phyloP scores from a whole-genome alignment of 2,888 invertebrate genomes.

The Parapristionchus giblindavisi region DNA sequence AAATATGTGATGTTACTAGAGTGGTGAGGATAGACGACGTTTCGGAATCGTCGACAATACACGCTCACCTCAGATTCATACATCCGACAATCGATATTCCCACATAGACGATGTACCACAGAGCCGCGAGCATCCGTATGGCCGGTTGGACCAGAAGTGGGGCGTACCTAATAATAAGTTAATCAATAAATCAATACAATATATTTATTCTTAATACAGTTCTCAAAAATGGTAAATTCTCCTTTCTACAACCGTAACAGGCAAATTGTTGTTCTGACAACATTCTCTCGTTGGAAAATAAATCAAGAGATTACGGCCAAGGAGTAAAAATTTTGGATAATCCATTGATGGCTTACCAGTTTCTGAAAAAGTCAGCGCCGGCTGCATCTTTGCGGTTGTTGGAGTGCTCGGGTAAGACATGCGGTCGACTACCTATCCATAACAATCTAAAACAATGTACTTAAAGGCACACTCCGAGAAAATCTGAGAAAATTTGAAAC shows the following conservation, averaged over 20 bases:
- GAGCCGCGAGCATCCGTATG: conserved; percentile 52
- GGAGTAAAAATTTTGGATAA: not conserved
- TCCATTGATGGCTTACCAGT: conserved; percentile 51
- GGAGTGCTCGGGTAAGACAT: conserved; percentile 39
- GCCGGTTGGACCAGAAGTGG: conserved; percentile 62
- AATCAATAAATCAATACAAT: no score
- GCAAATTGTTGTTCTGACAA: not conserved
- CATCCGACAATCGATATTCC: conserved; percentile 29
- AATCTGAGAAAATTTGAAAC: no score
- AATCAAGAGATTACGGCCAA: not conserved
- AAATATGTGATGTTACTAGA: not conserved
- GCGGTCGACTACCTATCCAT: conserved; percentile 53
- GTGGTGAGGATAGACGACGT: not conserved
- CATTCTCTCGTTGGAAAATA: not conserved
- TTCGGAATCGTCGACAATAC: not conserved
- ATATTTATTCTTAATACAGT: no score
- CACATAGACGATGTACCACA: conserved; percentile 52
- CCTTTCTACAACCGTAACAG: no score
- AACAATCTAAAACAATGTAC: conserved; percentile 41
- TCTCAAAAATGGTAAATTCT: no score
- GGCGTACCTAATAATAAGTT: conserved; percentile 47
- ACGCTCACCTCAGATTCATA: conserved; percentile 30
- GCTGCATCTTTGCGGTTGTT: conserved; percentile 47
- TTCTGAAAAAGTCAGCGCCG: conserved; percentile 64
- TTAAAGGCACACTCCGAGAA: no score